Conservation (phyloP, 2,797 vertebrate genomes). For the Acestrorhynchus altus region DNA sequence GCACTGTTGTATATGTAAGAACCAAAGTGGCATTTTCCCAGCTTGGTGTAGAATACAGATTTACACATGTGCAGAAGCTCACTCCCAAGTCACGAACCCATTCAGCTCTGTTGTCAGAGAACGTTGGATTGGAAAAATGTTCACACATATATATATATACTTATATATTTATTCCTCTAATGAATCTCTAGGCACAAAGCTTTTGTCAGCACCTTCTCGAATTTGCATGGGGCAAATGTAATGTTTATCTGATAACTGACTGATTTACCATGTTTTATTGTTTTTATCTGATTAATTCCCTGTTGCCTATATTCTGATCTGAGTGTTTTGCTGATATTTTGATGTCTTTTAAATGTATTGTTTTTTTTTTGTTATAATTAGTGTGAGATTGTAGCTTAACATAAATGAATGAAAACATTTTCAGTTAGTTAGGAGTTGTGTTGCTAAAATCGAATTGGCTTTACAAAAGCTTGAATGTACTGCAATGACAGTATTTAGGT, state of each 20-base stretch:
- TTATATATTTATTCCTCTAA: conserved; percentile 48
- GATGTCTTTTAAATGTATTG: conserved; percentile 62
- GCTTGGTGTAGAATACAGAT: conserved; percentile 40
- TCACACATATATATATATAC: too few relatives aligned
- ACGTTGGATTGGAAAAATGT: conserved; percentile 12
- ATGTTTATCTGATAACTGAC: conserved; percentile 51
- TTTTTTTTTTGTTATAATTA: conserved; percentile 60
- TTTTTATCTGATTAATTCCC: conserved; percentile 51
- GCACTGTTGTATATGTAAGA: conserved; percentile 27
- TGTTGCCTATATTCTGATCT: conserved; percentile 54
- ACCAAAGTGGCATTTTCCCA: conserved; percentile 39
- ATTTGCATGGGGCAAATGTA: conserved; percentile 32
- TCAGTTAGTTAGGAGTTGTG: conserved; percentile 64
- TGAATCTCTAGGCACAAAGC: conserved; percentile 58
- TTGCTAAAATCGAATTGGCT: conserved; percentile 86
- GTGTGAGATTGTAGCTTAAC: conserved; percentile 54
- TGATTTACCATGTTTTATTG: conserved; percentile 60
- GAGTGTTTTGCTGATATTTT: conserved; percentile 59
- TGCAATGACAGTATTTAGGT: conserved; percentile 83
- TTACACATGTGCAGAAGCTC: conserved; percentile 29
- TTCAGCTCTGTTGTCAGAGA: conserved; percentile 13
- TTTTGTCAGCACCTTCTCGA: conserved; percentile 59
- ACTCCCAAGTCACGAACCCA: conserved; percentile 27
- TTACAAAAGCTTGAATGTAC: conserved; percentile 92
- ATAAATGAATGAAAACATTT: conserved; percentile 59